Base-by-base conservation (phyloP, 2,888 invertebrate species). In the Craniophora ligustri region DNA sequence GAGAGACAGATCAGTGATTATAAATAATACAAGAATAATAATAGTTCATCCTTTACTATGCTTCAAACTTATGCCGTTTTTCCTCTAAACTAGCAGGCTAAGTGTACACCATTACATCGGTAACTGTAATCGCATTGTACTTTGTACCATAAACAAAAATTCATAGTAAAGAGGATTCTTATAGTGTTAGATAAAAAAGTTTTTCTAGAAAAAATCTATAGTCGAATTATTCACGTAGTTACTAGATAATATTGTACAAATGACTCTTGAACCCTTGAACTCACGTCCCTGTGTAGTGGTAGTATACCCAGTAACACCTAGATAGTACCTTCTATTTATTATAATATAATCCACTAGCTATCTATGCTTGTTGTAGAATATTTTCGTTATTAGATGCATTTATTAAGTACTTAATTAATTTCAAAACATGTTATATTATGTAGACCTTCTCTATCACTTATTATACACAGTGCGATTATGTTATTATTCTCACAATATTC, bases 241-340 rank as follows among this genome's bases (percentile, higher is more conserved):
- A 71, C 86, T 88, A 90, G 87, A 77, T 75, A 86, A 85, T n/a
- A n/a, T 82, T 91, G 90, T 91, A 89, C 82, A 90, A 90, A 88
- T 83, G 66, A 84, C 75, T 84, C 80, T 86, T 76, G 54, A 89
- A 82, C 92, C 91, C 92, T 92, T 91, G 87, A 88, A 87, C 88
- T 91, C 91, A 91, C 92, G 92, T 92, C 92, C 92, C 87, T 85
- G 83, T 70, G 84, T 91, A 92, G 91, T 79, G 61, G 73, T 88
- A 84, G 80, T 64, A 63, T 77, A 77, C 77, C 82, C 78, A 69
- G 78, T 72, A 76, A 72, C 73, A 76, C 77, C 75, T 81, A 78
- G 73, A 61, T 57, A 54, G 51, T 74, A 71, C 68, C 67, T 69
- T 47, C 57, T 78, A 78, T 58, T 53, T 60, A 70, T 56, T 49